These are phyloP conservation scores for Ichneumon xanthorius DNA, from an alignment of 2,888 invertebrate species.

Conservation along the genomic window DNA sequence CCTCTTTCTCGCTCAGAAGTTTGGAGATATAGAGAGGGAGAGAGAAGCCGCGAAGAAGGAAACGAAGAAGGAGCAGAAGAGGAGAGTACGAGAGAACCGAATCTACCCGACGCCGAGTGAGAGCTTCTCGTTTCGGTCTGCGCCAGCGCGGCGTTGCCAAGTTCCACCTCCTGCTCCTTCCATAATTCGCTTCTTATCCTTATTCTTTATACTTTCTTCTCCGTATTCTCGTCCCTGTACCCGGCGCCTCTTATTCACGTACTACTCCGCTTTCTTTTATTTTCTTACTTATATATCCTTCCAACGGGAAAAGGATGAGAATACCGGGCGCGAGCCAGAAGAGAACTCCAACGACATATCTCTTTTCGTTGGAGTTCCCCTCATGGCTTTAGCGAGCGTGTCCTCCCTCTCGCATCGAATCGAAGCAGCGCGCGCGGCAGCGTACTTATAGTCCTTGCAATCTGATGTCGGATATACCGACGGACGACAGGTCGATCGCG, in stretches of 20 bases:
- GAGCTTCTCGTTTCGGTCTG: slow-evolving; percentile 25
- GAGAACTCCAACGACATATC: slow-evolving; percentile 33
- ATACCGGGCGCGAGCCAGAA: slow-evolving; percentile 36
- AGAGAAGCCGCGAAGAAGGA: slow-evolving; percentile 47
- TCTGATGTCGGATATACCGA: slow-evolving; percentile 25
- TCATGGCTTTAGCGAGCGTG: background rate
- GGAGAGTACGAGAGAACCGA: slow-evolving; percentile 38
- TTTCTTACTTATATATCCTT: slow-evolving; percentile 33
- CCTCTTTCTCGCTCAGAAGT: slow-evolving; percentile 11
- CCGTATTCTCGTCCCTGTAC: slow-evolving; percentile 24
- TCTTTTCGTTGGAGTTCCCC: slow-evolving; percentile 20
- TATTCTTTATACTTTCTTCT: slow-evolving; percentile 45
- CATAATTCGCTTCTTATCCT: slow-evolving; percentile 26
- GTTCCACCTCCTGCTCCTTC: slow-evolving; percentile 58
- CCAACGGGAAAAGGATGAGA: background rate
- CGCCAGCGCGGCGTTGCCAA: slow-evolving; percentile 70
- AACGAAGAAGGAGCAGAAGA: background rate
- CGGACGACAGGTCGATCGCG: slow-evolving; percentile 30
- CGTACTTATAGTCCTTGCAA: slow-evolving; percentile 8
- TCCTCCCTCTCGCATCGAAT: slow-evolving; percentile 11
- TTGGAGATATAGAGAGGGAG: background rate
- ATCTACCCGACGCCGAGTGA: slow-evolving; percentile 32
- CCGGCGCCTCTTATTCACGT: slow-evolving; percentile 56
- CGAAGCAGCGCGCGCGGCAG: background rate
- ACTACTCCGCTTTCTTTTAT: slow-evolving; percentile 55